Evolutionary conservation across 2,888 invertebrate genomes (phyloP).

Genomic region (Leptothorax acervorum): DNA sequence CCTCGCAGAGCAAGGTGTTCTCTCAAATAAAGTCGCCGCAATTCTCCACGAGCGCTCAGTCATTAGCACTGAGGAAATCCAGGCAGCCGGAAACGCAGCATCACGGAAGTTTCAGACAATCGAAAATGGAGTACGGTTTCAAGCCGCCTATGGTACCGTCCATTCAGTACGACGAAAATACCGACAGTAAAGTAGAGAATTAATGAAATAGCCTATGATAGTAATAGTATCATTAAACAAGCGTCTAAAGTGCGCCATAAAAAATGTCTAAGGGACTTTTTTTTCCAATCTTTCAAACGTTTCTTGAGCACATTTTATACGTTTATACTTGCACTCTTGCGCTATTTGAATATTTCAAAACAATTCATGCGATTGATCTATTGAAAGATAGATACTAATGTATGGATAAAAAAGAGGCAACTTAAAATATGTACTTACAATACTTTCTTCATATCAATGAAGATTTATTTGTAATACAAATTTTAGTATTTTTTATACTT

Average conservation of each 20-base stretch:
- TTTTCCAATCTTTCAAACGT: background rate
- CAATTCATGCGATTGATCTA: background rate
- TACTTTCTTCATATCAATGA: background rate
- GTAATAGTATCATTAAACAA: constrained; percentile 1
- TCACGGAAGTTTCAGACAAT: constrained; percentile 88
- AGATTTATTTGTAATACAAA: background rate
- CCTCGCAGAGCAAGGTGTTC: constrained; percentile 15
- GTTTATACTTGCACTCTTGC: constrained; percentile 1
- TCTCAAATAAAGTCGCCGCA: constrained; percentile 55
- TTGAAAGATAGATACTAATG: background rate
- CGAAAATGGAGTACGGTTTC: constrained; percentile 93
- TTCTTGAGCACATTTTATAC: constrained; percentile 2
- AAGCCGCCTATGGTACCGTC: constrained; percentile 94
- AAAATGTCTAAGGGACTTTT: background rate
- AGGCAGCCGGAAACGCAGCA: constrained; percentile 86
- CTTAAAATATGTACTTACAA: background rate
- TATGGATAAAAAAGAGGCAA: background rate
- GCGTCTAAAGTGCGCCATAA: background rate
- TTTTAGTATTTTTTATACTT: background rate
- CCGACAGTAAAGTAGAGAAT: constrained; percentile 81
- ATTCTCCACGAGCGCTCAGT: constrained; percentile 43
- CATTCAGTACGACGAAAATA: constrained; percentile 91
- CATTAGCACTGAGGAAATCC: constrained; percentile 78
- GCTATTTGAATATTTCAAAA: background rate
- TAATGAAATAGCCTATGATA: constrained; percentile 11